Percentiles rank a stretch among this genome's conserved stretches.
These are phyloP conservation scores for Drosophila imparisetae DNA, from an alignment of 2,888 invertebrate species.

Conservation along the genomic window DNA sequence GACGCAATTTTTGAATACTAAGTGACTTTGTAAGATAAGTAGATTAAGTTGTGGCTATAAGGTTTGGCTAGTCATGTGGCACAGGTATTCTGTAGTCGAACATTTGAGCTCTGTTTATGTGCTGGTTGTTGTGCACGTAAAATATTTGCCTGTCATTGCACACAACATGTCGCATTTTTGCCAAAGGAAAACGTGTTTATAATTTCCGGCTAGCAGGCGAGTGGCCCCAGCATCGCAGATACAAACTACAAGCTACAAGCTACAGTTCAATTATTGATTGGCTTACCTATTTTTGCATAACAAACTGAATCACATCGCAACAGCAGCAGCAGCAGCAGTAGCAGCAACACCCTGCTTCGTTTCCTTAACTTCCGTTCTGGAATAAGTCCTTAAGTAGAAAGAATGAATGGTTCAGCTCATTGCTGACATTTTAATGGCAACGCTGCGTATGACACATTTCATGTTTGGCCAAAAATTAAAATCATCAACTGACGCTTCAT, in stretches of 20 bases:
- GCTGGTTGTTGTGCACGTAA: conserved; percentile 68
- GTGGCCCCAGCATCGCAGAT: conserved; percentile 11
- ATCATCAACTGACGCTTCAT: conserved; percentile 40
- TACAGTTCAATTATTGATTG: conserved; percentile 61
- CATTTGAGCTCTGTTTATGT: conserved; percentile 14
- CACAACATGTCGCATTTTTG: conserved; percentile 50
- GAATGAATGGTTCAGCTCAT: conserved; percentile 4
- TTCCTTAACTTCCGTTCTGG: conserved; percentile 4
- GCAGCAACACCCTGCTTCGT: background rate
- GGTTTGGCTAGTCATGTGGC: background rate
- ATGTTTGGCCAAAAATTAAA: conserved; percentile 61
- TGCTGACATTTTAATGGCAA: conserved; percentile 46
- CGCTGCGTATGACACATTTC: conserved; percentile 64
- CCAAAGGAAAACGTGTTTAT: conserved; percentile 65
- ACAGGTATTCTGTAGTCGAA: conserved; percentile 31
- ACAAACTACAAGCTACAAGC: conserved; percentile 7
- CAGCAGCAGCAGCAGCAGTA: background rate
- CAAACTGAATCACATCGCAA: conserved; percentile 7
- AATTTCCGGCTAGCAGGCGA: conserved; percentile 55
- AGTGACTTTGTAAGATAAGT: background rate
- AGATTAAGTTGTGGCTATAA: background rate
- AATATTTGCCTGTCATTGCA: conserved; percentile 78
- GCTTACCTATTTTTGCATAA: conserved; percentile 46
- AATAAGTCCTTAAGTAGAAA: conserved; percentile 4
- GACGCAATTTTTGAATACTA: background rate